phyloP scores from a whole-genome alignment of 2,113 vertebrate genomes.

The Entomyzon cyanotis region DNA sequence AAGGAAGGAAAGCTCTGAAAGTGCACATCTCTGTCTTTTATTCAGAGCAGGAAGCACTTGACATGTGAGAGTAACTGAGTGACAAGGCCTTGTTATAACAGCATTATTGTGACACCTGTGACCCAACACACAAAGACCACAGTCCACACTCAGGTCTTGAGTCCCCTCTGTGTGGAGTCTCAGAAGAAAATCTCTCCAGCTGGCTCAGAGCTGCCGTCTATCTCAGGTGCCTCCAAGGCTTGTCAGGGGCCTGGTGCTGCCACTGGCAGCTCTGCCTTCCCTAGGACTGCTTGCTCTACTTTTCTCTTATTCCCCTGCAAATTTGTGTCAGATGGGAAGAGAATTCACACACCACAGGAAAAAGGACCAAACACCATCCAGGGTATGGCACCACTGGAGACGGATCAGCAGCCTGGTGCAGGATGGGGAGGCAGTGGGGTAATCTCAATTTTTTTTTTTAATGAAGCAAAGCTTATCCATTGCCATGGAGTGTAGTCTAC shows the following conservation, averaged over 20 bases:
- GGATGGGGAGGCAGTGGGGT: neutral
- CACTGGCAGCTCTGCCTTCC: neutral
- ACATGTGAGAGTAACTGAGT: neutral
- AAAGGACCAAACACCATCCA: neutral
- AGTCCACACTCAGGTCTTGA: neutral
- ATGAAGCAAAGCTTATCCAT: neutral
- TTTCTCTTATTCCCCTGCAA: neutral
- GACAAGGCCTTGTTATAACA: neutral
- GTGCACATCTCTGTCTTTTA: neutral
- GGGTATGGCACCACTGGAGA: neutral
- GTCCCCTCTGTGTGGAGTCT: neutral
- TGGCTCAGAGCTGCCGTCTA: neutral
- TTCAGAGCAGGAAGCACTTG: conserved; percentile 1
- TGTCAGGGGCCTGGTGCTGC: neutral
- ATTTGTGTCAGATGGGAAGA: neutral
- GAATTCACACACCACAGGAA: neutral
- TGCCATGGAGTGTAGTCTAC: neutral
- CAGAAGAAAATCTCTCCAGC: neutral
- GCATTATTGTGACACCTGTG: neutral
- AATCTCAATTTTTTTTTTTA: neutral
- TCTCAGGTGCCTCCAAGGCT: neutral
- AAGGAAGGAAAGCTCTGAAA: neutral
- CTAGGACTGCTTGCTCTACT: neutral
- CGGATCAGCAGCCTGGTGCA: neutral
- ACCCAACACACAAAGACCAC: neutral